Percentiles rank a stretch among this genome's conserved stretches.
phyloP scores from a whole-genome alignment of 2,797 vertebrate genomes.

The Gymnothorax javanicus region DNA sequence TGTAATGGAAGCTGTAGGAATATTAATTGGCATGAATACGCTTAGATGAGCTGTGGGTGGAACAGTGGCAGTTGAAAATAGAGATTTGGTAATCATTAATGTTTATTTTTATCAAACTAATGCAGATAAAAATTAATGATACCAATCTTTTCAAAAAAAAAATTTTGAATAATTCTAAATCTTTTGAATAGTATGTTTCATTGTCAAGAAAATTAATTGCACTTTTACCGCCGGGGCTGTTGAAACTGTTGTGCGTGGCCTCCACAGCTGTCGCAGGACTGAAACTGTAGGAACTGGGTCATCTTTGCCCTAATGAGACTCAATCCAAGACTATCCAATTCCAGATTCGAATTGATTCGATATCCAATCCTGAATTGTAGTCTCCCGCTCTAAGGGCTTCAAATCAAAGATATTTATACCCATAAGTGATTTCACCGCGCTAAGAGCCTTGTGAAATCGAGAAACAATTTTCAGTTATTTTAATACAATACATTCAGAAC shows the following conservation, averaged over 20 bases:
- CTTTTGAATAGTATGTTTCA: too few relatives aligned
- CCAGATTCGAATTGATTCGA: conserved; percentile 40
- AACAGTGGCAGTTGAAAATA: too few relatives aligned
- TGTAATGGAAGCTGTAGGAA: too few relatives aligned
- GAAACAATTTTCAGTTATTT: conserved; percentile 4
- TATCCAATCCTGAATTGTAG: conserved; percentile 58
- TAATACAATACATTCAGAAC: not conserved
- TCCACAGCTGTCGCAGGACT: not conserved
- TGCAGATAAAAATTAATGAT: too few relatives aligned
- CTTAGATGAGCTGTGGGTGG: too few relatives aligned
- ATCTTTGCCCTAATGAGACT: conserved; percentile 52
- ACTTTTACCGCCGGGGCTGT: not conserved
- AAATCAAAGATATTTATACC: conserved; percentile 60
- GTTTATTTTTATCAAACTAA: too few relatives aligned
- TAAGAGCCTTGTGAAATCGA: conserved; percentile 56
- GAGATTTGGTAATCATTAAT: too few relatives aligned
- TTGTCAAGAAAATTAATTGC: conserved; percentile 23
- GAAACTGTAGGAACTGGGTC: not conserved
- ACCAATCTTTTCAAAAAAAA: too few relatives aligned
- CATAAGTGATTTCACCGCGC: conserved; percentile 60
- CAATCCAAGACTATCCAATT: conserved; percentile 47
- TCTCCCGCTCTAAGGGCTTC: conserved; percentile 59
- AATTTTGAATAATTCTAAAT: too few relatives aligned
- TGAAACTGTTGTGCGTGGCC: not conserved
- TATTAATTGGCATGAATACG: too few relatives aligned